phyloP scores from a whole-genome alignment of 1,140 invertebrate species.

The Pinna nobilis region DNA sequence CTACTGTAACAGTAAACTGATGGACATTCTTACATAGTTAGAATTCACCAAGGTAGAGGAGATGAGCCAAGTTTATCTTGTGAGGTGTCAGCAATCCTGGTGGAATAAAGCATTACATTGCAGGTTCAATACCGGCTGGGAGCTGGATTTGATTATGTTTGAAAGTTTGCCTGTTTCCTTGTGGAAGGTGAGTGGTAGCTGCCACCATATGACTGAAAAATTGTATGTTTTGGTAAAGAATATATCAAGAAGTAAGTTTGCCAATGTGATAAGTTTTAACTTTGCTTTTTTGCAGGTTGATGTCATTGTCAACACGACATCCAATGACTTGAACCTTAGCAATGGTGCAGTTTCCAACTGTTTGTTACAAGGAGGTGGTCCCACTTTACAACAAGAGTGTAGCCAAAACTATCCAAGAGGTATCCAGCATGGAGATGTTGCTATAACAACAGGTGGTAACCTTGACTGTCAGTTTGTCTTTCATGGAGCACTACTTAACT shows the following conservation, averaged over 20 bases:
- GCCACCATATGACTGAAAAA: too few relatives aligned
- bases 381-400: conserved; percentile 47
- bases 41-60: too few relatives aligned
- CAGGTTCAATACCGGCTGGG: too few relatives aligned
- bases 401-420: conserved; percentile 50
- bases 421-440: conserved; percentile 47
- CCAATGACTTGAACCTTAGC: conserved; percentile 39
- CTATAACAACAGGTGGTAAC: conserved; percentile 48
- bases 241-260: not conserved
- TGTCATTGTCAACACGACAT: conserved; percentile 51
- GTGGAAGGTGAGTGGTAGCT: too few relatives aligned
- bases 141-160: too few relatives aligned
- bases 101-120: too few relatives aligned
- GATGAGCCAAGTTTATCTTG: too few relatives aligned
- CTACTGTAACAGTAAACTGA: too few relatives aligned
- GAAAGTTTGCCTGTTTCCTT: too few relatives aligned
- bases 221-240: not conserved
- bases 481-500: conserved; percentile 47
- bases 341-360: conserved; percentile 47
- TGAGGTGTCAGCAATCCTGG: too few relatives aligned
- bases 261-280: not conserved
- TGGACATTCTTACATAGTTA: too few relatives aligned
- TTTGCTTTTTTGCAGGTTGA: conserved; percentile 38
- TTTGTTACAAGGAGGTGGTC: conserved; percentile 41
- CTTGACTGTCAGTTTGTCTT: conserved; percentile 48